Evolutionary conservation across 2,113 vertebrate genomes (phyloP).

Genomic region (Oncorhynchus keta): DNA sequence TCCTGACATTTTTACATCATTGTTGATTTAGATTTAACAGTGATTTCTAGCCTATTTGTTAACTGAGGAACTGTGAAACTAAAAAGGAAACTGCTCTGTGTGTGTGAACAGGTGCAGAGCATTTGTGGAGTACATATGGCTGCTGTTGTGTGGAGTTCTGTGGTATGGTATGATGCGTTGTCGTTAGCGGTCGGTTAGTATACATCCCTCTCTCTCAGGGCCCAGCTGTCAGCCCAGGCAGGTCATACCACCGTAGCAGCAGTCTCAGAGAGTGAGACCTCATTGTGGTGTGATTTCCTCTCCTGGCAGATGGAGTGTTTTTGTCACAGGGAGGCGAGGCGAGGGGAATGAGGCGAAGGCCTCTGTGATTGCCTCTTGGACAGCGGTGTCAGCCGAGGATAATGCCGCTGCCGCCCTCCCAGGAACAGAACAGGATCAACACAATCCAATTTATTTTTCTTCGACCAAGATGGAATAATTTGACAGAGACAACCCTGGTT

Average conservation of each 20-base stretch:
- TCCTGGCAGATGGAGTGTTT: constrained; percentile 76
- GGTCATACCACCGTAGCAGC: too few relatives aligned
- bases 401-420: constrained; percentile 57
- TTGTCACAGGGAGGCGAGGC: constrained; percentile 68
- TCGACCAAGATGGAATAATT: constrained; percentile 79
- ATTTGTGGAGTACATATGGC: constrained; percentile 28
- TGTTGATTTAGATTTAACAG: neutral
- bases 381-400: constrained; percentile 75
- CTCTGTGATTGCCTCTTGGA: constrained; percentile 78
- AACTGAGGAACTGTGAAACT: neutral
- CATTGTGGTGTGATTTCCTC: constrained; percentile 78
- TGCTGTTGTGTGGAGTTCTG: neutral
- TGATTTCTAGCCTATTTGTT: too few relatives aligned
- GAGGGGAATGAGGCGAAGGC: constrained; percentile 56
- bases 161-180: neutral
- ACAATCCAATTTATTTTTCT: constrained; percentile 79
- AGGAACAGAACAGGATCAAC: constrained; percentile 75
- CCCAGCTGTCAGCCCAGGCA: constrained; percentile 34
- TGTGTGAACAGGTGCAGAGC: constrained; percentile 63
- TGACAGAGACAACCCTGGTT: constrained; percentile 67
- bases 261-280: constrained; percentile 61
- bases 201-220: constrained; percentile 8
- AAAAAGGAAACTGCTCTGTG: constrained; percentile 9
- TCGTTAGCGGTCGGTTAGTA: neutral
- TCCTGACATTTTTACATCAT: too few relatives aligned